These are phyloP conservation scores for Cryptomyrus ogoouensis DNA, from an alignment of 2,113 vertebrate genomes.

Conservation along the genomic window DNA sequence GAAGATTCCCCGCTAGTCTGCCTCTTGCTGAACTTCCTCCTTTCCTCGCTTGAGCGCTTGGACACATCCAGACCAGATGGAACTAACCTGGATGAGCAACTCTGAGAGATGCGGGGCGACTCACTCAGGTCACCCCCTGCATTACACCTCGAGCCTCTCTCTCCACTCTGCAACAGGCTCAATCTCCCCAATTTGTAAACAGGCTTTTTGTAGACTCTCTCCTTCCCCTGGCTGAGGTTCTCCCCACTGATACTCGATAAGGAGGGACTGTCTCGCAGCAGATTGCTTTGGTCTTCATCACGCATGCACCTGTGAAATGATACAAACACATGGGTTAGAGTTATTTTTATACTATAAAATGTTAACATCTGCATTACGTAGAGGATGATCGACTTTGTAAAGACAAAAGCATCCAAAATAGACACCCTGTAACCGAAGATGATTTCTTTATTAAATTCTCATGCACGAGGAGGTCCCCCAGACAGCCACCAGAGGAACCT, in stretches of 20 bases:
- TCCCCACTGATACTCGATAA: slow-evolving; percentile 21
- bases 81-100: background rate
- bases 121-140: background rate
- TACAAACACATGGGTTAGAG: background rate
- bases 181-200: slow-evolving; percentile 25
- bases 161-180: background rate
- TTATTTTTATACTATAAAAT: background rate
- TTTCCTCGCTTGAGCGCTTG: slow-evolving; percentile 17
- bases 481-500: background rate
- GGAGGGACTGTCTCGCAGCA: background rate
- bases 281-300: slow-evolving; percentile 11
- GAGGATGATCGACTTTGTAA: background rate
- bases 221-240: slow-evolving; percentile 20
- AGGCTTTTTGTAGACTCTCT: slow-evolving; percentile 37
- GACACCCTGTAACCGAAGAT: background rate
- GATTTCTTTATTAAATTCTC: background rate
- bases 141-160: background rate
- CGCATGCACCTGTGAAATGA: slow-evolving; percentile 20
- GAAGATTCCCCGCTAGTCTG: background rate
- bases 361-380: background rate
- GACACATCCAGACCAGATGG: background rate
- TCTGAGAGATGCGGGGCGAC: background rate
- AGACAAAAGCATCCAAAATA: background rate
- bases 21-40: background rate
- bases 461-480: background rate